Conservation (phyloP, 2,797 vertebrate genomes). For the Acrocephalus scirpaceus region DNA sequence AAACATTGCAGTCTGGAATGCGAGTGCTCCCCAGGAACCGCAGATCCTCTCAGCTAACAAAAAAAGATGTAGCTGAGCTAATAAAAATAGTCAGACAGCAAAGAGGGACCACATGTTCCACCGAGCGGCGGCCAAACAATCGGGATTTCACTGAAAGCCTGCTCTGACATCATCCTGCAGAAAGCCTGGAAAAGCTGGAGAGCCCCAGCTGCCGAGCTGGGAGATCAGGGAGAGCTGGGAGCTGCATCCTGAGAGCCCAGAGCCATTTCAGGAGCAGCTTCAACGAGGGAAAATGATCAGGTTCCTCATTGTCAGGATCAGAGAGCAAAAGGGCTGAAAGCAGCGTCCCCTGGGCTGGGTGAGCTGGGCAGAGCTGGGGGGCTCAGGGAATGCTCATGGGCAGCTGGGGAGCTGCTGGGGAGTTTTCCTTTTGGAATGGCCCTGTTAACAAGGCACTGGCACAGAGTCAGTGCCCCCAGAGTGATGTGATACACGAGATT, state of each 20-base stretch:
- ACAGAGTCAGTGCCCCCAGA: not conserved
- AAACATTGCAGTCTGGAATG: constrained; percentile 5
- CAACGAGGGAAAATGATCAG: accelerated
- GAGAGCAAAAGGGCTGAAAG: not conserved
- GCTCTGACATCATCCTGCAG: constrained; percentile 2
- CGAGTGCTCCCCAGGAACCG: constrained; percentile 32
- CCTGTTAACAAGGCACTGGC: not conserved
- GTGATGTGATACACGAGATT: not conserved
- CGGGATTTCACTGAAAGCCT: constrained; percentile 40
- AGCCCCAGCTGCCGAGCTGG: not conserved
- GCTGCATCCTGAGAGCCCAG: not conserved
- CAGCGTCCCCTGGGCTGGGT: not conserved
- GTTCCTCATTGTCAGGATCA: not conserved
- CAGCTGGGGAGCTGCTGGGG: constrained; percentile 68
- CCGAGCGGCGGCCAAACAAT: constrained; percentile 6
- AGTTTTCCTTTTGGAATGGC: constrained; percentile 20
- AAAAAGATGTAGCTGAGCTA: constrained; percentile 58
- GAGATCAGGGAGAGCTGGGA: not conserved
- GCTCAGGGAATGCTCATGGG: constrained; percentile 69
- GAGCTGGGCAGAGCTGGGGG: constrained; percentile 46
- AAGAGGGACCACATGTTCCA: constrained; percentile 34
- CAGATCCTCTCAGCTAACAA: constrained; percentile 16
- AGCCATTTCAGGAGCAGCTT: not conserved
- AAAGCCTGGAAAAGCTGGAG: constrained; percentile 8
- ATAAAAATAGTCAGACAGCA: constrained; percentile 38